Evolutionary conservation across 2,797 vertebrate species (phyloP), one percentile per base, ranked within the genome.

Genomic region (Gambusia yucatana): DNA sequence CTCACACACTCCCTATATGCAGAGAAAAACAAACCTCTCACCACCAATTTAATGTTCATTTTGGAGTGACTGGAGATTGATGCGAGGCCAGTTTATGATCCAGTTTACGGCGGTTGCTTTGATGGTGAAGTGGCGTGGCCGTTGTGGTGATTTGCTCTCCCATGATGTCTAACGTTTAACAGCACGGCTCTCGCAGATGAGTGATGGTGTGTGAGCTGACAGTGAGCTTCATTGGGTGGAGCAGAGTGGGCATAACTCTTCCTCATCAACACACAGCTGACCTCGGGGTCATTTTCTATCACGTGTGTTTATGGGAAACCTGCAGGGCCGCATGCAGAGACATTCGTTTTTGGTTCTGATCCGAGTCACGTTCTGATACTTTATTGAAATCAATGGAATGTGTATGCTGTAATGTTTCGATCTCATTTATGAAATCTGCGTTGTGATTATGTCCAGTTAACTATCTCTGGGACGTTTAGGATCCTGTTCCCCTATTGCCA

Each of bases 171-270:
- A 76, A 76, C 82, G 86, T 84, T 84, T 8, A 77, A 72, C 77
- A 33, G 81, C 11, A 7, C 70, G 69, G 77, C 81, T 84, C 85
- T 81, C 43, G 57, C 81, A 79, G 87, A 91, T 92, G 88, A 89
- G 90, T 87, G 86, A 87, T 80, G 78, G 44, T 20, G 77, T 75
- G 77, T 6, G 74, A 82, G 59, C 25, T 84, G 88, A 86, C 88
- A 83, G 84, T 67, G 25, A 0, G 85, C 77, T 80, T 88, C 88
- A 93, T 88, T 87, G 93, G 86, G 87, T 79, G 75, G 82, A 85
- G 81, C 84, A 9, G 72, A 75, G 81, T 79, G 82, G 85, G 85
- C 86, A 77, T 91, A 86, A 90, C 73, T 92, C 88, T 84, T 83
- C 80, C 36, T 63, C 67, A 50, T 57, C 81, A 39, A 79, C 86